phyloP scores from a whole-genome alignment of 2,888 invertebrate species.

The Chloroclysta siterata region DNA sequence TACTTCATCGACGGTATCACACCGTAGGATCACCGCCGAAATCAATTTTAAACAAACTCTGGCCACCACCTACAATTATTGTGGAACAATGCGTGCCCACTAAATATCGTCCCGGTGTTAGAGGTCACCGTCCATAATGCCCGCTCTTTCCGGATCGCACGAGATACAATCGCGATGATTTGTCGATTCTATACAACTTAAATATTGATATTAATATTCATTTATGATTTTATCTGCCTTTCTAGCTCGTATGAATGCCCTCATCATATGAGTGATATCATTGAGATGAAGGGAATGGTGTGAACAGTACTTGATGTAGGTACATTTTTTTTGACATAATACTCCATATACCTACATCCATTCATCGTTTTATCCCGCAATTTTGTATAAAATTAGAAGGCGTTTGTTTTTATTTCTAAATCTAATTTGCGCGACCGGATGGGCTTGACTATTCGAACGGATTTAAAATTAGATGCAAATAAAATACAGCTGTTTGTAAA shows the following conservation, averaged over 20 bases:
- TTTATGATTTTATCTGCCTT: conserved; percentile 73
- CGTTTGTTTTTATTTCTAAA: too few relatives aligned
- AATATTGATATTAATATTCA: conserved; percentile 83
- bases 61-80: conserved; percentile 82
- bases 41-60: conserved; percentile 84
- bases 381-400: too few relatives aligned
- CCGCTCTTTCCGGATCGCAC: conserved; percentile 75
- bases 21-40: conserved; percentile 72
- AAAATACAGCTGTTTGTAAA: too few relatives aligned
- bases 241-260: conserved; percentile 30
- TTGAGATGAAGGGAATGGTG: conserved; percentile 1
- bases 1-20: conserved; percentile 69
- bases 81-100: conserved; percentile 74
- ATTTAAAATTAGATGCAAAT: too few relatives aligned
- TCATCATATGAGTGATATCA: conserved; percentile 9
- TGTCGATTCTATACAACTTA: conserved; percentile 79
- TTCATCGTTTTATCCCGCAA: too few relatives aligned
- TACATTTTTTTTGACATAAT: too few relatives aligned
- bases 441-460: too few relatives aligned
- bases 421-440: too few relatives aligned
- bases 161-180: conserved; percentile 81
- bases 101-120: conserved; percentile 74
- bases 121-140: conserved; percentile 78
- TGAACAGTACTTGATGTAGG: conserved; percentile 3
- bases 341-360: too few relatives aligned